These are phyloP conservation scores for Drosophila takahashii DNA, from an alignment of 1,140 invertebrate species.

Conservation along the genomic window DNA sequence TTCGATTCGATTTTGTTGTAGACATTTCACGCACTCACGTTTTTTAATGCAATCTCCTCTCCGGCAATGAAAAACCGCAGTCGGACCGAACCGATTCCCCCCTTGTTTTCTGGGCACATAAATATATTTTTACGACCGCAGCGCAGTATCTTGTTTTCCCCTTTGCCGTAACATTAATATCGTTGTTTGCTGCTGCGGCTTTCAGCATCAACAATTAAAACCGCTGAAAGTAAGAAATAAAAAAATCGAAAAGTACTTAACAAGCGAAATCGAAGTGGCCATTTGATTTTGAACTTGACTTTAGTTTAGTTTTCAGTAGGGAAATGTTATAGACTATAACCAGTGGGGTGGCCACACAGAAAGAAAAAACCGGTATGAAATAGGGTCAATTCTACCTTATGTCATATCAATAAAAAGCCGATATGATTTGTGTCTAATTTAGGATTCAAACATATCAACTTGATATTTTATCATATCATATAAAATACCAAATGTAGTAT, in stretches of 20 bases:
- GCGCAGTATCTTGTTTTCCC: constrained; percentile 7
- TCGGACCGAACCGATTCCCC: neutral
- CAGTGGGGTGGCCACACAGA: too few species aligned
- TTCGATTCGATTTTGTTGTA: constrained; percentile 34
- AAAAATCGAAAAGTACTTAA: neutral
- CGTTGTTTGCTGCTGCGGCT: constrained; percentile 9
- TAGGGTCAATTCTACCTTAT: too few species aligned
- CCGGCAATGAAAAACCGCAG: constrained; percentile 40
- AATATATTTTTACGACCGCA: constrained; percentile 56
- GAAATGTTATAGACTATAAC: neutral
- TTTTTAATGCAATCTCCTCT: constrained; percentile 77
- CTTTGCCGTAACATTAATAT: constrained; percentile 17
- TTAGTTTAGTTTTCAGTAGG: neutral
- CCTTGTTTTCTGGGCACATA: constrained; percentile 12
- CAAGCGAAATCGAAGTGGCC: neutral
- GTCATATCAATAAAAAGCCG: too few species aligned
- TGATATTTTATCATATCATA: too few species aligned
- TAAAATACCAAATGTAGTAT: too few species aligned
- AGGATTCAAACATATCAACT: too few species aligned
- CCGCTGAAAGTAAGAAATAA: constrained; percentile 7
- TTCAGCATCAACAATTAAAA: constrained; percentile 59
- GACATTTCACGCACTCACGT: constrained; percentile 78
- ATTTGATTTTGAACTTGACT: constrained; percentile 1
- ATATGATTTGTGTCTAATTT: too few species aligned
- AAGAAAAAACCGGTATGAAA: too few species aligned